Conservation (phyloP, 2,888 invertebrate species). For the Malthinus seriepunctatus region DNA sequence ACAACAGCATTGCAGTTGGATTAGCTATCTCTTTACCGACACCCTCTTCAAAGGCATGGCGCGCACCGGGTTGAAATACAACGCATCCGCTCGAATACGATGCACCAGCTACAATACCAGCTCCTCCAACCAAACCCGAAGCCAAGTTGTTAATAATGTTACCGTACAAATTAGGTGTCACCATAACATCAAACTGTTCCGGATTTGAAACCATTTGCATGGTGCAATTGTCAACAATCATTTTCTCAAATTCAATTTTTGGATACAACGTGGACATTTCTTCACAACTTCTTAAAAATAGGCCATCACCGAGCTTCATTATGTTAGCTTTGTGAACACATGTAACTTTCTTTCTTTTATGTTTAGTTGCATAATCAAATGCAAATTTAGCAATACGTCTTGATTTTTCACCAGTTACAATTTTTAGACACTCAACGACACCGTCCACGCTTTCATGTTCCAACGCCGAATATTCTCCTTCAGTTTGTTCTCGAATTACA, state of each 20-base stretch:
- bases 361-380: slow-evolving; percentile 95
- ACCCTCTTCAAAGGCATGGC: slow-evolving; percentile 93
- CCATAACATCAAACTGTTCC: slow-evolving; percentile 98
- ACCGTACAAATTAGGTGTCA: slow-evolving; percentile 97
- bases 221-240: slow-evolving; percentile 99
- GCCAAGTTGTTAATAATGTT: slow-evolving; percentile 97
- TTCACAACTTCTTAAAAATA: slow-evolving; percentile 88
- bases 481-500: slow-evolving; percentile 97
- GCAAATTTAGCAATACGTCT: slow-evolving; percentile 98
- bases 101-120: slow-evolving; percentile 96
- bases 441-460: slow-evolving; percentile 92
- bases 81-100: slow-evolving; percentile 92
- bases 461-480: slow-evolving; percentile 98
- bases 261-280: slow-evolving; percentile 89
- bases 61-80: slow-evolving; percentile 96
- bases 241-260: slow-evolving; percentile 90
- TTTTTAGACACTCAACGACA: slow-evolving; percentile 96
- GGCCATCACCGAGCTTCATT: slow-evolving; percentile 98
- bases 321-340: slow-evolving; percentile 99
- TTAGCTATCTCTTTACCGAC: slow-evolving; percentile 97
- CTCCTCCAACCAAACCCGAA: slow-evolving; percentile 95
- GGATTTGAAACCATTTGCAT: slow-evolving; percentile 99
- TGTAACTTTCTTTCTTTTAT: slow-evolving; percentile 95
- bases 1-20: slow-evolving; percentile 95
- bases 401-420: slow-evolving; percentile 90